Percentiles rank a stretch among this genome's conserved stretches.
Evolutionary conservation across 2,113 vertebrate genomes (phyloP).

Genomic region (Erpornis zantholeuca): DNA sequence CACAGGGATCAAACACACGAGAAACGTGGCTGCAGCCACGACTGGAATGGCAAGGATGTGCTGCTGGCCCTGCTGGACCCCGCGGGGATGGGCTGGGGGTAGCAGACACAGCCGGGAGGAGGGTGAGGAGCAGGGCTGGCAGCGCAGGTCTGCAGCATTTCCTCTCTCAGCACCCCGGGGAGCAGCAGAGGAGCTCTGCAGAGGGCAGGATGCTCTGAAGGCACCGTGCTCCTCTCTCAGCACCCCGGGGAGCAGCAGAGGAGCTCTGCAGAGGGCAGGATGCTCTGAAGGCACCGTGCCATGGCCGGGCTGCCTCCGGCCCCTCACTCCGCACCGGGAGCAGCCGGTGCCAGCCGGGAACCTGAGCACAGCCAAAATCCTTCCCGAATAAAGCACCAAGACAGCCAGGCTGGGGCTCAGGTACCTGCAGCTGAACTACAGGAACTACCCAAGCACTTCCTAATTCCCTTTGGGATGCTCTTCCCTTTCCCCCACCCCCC

Average conservation of each 20-base stretch:
- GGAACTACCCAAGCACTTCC: fast-evolving
- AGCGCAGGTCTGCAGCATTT: background rate
- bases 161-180: background rate
- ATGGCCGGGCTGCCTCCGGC: background rate
- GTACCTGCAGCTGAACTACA: background rate
- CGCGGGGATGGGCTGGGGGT: fast-evolving
- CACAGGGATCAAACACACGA: fast-evolving
- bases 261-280: background rate
- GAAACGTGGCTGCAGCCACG: fast-evolving
- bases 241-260: background rate
- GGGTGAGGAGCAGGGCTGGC: background rate
- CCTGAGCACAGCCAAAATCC: background rate
- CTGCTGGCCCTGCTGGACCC: background rate
- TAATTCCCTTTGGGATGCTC: background rate
- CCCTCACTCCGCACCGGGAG: background rate
- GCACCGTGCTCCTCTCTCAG: background rate
- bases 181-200: background rate
- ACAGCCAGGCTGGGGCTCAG: background rate
- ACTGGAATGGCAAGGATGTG: fast-evolving
- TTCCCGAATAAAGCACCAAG: background rate
- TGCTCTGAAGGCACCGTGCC: background rate
- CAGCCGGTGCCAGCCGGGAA: background rate
- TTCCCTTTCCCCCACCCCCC: fast-evolving
- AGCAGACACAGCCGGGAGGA: background rate
- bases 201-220: background rate